A percentile compares a stretch with the other conserved stretches of the same genome.
Conservation (phyloP, 2,888 invertebrate species). For the Leucoma salicis region DNA sequence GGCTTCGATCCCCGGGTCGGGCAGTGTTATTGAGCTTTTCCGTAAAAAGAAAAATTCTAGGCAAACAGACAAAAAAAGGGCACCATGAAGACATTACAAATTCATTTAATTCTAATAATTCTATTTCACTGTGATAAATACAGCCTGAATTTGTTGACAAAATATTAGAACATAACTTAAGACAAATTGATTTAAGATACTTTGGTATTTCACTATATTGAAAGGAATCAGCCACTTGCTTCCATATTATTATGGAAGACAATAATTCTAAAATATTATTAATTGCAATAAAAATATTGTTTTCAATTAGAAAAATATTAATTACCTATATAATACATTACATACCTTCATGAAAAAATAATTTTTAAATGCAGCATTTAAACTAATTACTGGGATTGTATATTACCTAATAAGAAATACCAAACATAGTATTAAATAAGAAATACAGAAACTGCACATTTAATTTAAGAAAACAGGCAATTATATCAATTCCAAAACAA, state of each 20-base stretch:
- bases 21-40: too few relatives aligned
- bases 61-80: too few relatives aligned
- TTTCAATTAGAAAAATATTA: not conserved
- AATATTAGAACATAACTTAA: too few relatives aligned
- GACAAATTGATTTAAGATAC: conserved; percentile 20
- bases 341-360: not conserved
- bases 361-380: conserved; percentile 27
- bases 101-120: too few relatives aligned
- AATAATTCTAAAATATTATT: conserved; percentile 14
- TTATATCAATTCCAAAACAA: too few relatives aligned
- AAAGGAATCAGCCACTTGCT: conserved; percentile 39
- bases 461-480: not conserved
- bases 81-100: too few relatives aligned
- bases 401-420: too few relatives aligned
- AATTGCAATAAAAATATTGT: conserved; percentile 4
- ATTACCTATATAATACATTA: not conserved
- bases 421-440: too few relatives aligned
- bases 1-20: too few relatives aligned
- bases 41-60: too few relatives aligned
- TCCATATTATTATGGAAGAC: conserved; percentile 42
- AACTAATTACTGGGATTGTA: conserved; percentile 24
- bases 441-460: not conserved
- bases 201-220: conserved; percentile 38
- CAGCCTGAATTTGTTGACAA: too few relatives aligned
- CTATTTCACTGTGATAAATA: too few relatives aligned